Evolutionary conservation across 2,113 vertebrate genomes (phyloP).

Genomic region (Oryzias curvinotus): DNA sequence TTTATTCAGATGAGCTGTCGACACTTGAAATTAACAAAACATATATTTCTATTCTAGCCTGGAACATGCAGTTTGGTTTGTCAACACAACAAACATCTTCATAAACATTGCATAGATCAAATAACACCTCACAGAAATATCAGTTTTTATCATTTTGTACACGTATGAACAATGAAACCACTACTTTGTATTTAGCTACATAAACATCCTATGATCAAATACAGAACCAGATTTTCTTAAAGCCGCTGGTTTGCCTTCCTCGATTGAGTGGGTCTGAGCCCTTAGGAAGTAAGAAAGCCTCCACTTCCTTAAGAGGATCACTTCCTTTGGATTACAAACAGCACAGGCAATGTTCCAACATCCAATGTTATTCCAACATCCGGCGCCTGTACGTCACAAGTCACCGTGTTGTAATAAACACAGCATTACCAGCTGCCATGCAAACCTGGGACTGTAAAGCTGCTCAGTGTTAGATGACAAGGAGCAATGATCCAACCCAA

Average conservation of each 20-base stretch:
- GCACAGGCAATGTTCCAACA: slow-evolving; percentile 31
- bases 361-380: slow-evolving; percentile 29
- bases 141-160: slow-evolving; percentile 2
- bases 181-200: slow-evolving; percentile 13
- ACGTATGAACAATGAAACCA: slow-evolving; percentile 14
- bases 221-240: background rate
- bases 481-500: background rate
- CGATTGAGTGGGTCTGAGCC: slow-evolving; percentile 52
- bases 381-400: slow-evolving; percentile 25
- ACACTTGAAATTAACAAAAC: slow-evolving; percentile 14
- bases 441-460: slow-evolving; percentile 19
- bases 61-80: slow-evolving; percentile 39
- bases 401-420: slow-evolving; percentile 29
- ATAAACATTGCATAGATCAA: slow-evolving; percentile 20
- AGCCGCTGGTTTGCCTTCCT: slow-evolving; percentile 28
- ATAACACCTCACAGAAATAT: slow-evolving; percentile 15
- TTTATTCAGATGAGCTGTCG: slow-evolving; percentile 46
- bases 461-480: slow-evolving; percentile 24
- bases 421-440: slow-evolving; percentile 28
- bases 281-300: slow-evolving; percentile 31
- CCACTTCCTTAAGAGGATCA: slow-evolving; percentile 56
- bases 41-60: slow-evolving; percentile 18
- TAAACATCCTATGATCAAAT: slow-evolving; percentile 27
- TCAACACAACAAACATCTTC: slow-evolving; percentile 30
- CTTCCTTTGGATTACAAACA: slow-evolving; percentile 58